A percentile compares a stretch with the other conserved stretches of the same genome.
These are phyloP conservation scores for Amphimallon solstitiale DNA, from an alignment of 2,888 invertebrate genomes.

Conservation along the genomic window DNA sequence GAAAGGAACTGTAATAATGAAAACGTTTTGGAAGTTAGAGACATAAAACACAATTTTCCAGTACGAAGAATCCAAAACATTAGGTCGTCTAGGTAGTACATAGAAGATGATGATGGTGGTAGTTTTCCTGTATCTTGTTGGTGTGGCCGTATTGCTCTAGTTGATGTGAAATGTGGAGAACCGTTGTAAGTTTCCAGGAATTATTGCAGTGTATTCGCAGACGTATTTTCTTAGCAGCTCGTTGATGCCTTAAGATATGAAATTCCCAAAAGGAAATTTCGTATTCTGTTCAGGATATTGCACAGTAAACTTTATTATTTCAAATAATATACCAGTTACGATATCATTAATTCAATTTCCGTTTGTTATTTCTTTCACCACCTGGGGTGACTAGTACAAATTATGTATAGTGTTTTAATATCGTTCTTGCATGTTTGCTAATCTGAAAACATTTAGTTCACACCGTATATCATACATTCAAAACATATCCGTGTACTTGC, in stretches of 20 bases:
- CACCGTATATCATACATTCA: too few species aligned
- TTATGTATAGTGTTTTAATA: too few species aligned
- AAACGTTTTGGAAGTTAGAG: constrained; percentile 19
- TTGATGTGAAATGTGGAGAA: constrained; percentile 5
- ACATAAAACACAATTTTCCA: constrained; percentile 31
- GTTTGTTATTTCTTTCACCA: neutral
- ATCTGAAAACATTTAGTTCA: too few species aligned
- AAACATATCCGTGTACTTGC: too few species aligned
- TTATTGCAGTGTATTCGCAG: constrained; percentile 15
- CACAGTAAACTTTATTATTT: constrained; percentile 30
- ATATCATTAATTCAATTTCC: constrained; percentile 23
- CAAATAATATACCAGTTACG: constrained; percentile 22
- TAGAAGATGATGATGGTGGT: constrained; percentile 2
- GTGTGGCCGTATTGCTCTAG: neutral
- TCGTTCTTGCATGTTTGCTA: too few species aligned
- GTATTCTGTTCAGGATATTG: constrained; percentile 13
- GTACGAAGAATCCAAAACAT: constrained; percentile 19
- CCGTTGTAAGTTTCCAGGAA: neutral
- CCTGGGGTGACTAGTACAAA: too few species aligned
- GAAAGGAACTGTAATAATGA: constrained; percentile 20
- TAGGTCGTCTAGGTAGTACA: neutral
- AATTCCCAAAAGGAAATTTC: constrained; percentile 8
- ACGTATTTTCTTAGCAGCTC: constrained; percentile 24
- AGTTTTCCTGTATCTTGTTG: neutral
- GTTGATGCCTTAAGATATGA: constrained; percentile 20